Base-by-base conservation (phyloP, 2,888 invertebrate genomes). In the Heliconius ismenius region DNA sequence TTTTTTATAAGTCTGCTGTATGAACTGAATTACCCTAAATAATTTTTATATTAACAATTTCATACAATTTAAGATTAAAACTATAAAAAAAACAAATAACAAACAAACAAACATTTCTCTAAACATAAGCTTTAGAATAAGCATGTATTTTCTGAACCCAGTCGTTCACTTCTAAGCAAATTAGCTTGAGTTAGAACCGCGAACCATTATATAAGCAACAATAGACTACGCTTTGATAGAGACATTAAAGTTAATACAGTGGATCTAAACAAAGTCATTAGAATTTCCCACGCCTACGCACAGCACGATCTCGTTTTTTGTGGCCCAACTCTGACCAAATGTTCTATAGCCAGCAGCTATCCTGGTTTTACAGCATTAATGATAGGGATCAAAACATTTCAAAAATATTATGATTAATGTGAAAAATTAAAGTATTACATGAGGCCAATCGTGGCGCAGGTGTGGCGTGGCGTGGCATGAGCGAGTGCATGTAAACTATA, bases 351-450 rank as follows among this genome's bases (percentile, higher is more conserved):
- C 91, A 88, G 90, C 90, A 92, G 92, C 89, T 84, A 90, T 88
- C 84, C 84, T 84, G 82, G 83, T 85, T 86, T 85, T 83, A 82
- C 85, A 43, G 87, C 86, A 86, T 86, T 92, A 91, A 92, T 92
- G 90, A 93, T 92, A 91, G 89, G 88, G 88, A 92, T 91, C 90
- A 88, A 83, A 86, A 88, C 87, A 91, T 92, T 92, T 91, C 65
- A 28, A n/a, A 74, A 67, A 63, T 67, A 26, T 26, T 26, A 62
- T 26, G 24, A 24, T 24, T 62, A 62, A 24, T 62, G 62, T 62
- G 21, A 21, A 65, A 65, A 36, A 10, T 11, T 36, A 4, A n/a
- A n/a, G 2, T 49, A 49, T 49, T 18, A 18, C 2, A 0, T 49
- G 43, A 49, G 6, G 0, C 18, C 43, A 49, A 0, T 18, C 43